Conservation (phyloP, 1,140 invertebrate genomes). For the Danaus plexippus region DNA sequence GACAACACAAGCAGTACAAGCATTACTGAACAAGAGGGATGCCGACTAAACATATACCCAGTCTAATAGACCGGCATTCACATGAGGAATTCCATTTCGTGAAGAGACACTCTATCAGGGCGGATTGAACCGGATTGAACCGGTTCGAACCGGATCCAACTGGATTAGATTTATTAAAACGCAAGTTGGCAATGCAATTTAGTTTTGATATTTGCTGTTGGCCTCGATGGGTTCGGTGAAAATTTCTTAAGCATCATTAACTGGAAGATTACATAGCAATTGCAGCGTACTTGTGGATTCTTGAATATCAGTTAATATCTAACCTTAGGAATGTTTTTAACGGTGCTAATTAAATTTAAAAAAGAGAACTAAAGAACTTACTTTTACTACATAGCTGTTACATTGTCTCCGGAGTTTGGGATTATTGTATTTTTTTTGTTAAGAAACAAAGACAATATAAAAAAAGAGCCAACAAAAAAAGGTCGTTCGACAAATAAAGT, state of each 20-base stretch:
- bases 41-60: conserved; percentile 27
- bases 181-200: conserved; percentile 11
- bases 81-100: conserved; percentile 18
- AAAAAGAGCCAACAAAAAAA: not conserved
- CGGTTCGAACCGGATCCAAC: conserved; percentile 22
- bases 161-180: conserved; percentile 38
- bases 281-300: too few relatives aligned
- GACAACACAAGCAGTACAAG: conserved; percentile 7
- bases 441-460: conserved; percentile 6
- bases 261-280: too few relatives aligned
- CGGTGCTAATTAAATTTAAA: too few relatives aligned
- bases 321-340: too few relatives aligned
- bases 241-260: too few relatives aligned
- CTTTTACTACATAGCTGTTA: too few relatives aligned
- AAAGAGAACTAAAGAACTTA: too few relatives aligned
- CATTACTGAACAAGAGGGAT: conserved; percentile 24
- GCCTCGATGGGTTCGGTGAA: not conserved
- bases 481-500: conserved; percentile 1
- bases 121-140: conserved; percentile 19
- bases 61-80: conserved; percentile 30
- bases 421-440: too few relatives aligned
- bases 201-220: conserved; percentile 3
- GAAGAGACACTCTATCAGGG: conserved; percentile 20
- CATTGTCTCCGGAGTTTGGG: too few relatives aligned
- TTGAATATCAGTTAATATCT: too few relatives aligned